Evolutionary conservation across 2,797 vertebrate genomes (phyloP), one percentile per base, ranked within the genome.

Genomic region (Acipenser ruthenus): DNA sequence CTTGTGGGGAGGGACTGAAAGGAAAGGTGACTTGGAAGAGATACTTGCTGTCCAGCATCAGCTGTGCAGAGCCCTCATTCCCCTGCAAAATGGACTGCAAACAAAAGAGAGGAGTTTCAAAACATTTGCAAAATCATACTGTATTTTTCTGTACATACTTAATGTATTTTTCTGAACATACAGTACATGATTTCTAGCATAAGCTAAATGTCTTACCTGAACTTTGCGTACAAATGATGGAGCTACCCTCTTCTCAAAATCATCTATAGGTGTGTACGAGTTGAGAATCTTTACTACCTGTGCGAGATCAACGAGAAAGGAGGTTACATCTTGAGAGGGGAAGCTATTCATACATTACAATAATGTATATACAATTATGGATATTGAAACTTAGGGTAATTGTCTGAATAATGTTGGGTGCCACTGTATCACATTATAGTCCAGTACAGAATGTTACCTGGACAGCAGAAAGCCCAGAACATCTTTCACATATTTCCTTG

Each of bases 261-360:
- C 95, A 63, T 99, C 96, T 64, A 98, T 98, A 0, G 97, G 96
- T 23, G 97, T 99, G 82, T 99, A 99, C 0, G 94, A 97, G 75
- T 99, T 99, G 65, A 99, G 88, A 75, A 98, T 96, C 86, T 99
- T 99, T 62, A 98, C 92, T 79, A 98, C 93, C 97, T 99, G 79
- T 37, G 74, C 74, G 78, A 63, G 62, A 60, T 50, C n/a, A 65
- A 59, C 23, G 51, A 64, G 18, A 10, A 50, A 51, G 6, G 13
- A 49, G 1, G 18, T 37, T 48, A 37, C 50, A 37, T 7, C 49
- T 48, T 23, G 11, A 59, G 11, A 61, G 60, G n/a, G 15, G 62
- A 13, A 58, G 7, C 23, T 12, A 15, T 53, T 55, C 8, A 55
- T 10, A 10, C n/a, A 10, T 55, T 55, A 55, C 37, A 37, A 37